These are phyloP conservation scores for Gymnocheta viridis DNA, from an alignment of 2,888 invertebrate species.

Conservation along the genomic window DNA sequence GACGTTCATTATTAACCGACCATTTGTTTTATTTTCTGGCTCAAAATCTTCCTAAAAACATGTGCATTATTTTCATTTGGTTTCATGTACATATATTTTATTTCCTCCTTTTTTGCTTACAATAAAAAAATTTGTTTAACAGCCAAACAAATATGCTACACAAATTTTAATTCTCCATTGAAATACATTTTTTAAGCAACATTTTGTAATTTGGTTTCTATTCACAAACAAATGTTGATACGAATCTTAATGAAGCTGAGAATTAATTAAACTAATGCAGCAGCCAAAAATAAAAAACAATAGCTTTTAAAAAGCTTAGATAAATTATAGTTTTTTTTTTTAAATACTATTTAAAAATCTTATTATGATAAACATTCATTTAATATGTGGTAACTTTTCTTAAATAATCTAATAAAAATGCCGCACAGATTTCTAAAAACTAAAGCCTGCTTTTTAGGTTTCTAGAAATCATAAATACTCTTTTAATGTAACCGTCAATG, in stretches of 20 bases:
- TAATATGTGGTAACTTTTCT: background rate
- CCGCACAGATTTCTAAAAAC: background rate
- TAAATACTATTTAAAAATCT: background rate
- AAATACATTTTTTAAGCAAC: background rate
- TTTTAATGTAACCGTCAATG: background rate
- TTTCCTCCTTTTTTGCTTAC: background rate
- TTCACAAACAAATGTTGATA: background rate
- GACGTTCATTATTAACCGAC: background rate
- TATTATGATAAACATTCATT: no score
- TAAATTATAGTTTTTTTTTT: background rate
- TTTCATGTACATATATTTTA: background rate
- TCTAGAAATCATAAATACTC: background rate
- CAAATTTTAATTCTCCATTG: background rate
- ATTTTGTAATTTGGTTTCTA: background rate
- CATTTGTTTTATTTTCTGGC: background rate
- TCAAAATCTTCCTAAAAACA: background rate
- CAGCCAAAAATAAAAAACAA: conserved; percentile 2
- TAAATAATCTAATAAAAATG: background rate
- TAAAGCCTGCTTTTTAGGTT: background rate
- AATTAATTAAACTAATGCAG: conserved; percentile 47
- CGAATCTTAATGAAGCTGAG: background rate
- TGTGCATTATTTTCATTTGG: background rate
- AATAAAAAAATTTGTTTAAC: background rate
- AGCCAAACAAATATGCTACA: conserved; percentile 32
- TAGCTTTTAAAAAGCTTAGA: background rate